These are phyloP conservation scores for Corythornis madagascariensis DNA, from an alignment of 2,113 vertebrate species.

Conservation along the genomic window DNA sequence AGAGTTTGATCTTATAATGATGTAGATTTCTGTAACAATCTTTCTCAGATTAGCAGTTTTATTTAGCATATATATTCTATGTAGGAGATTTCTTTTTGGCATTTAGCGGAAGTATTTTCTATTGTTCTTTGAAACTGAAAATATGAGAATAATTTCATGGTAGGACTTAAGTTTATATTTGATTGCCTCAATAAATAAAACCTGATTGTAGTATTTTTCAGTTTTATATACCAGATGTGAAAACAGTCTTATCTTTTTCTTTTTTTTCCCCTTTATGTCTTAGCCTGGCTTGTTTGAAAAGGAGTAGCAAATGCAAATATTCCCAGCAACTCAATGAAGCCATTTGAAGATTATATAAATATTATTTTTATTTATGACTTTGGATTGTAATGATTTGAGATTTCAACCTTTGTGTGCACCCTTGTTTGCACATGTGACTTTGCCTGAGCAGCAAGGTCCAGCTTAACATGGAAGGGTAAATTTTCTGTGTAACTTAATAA, in stretches of 20 bases:
- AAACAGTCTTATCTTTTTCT: neutral
- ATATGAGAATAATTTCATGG: conserved; percentile 25
- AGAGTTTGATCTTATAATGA: conserved; percentile 31
- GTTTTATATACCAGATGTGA: neutral
- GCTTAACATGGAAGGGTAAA: neutral
- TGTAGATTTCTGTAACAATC: conserved; percentile 21
- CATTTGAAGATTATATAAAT: neutral
- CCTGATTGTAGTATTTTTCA: neutral
- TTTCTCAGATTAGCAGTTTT: conserved; percentile 46
- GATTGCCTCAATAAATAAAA: conserved; percentile 10
- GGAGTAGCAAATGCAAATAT: neutral
- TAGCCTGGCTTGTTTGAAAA: neutral
- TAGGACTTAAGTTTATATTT: conserved; percentile 13
- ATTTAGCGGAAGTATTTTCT: neutral
- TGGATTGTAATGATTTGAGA: neutral
- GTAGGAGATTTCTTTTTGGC: conserved; percentile 1
- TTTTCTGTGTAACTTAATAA: neutral
- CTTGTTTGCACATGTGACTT: neutral
- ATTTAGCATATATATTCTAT: neutral
- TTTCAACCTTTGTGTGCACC: neutral
- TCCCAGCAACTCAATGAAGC: neutral
- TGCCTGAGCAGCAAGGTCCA: neutral
- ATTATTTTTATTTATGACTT: neutral
- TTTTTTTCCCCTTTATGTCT: neutral
- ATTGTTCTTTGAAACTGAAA: conserved; percentile 35